Evolutionary conservation across 2,797 vertebrate species (phyloP), one percentile per base, ranked within the genome.

Genomic region (Paratrypauchen microcephalus): DNA sequence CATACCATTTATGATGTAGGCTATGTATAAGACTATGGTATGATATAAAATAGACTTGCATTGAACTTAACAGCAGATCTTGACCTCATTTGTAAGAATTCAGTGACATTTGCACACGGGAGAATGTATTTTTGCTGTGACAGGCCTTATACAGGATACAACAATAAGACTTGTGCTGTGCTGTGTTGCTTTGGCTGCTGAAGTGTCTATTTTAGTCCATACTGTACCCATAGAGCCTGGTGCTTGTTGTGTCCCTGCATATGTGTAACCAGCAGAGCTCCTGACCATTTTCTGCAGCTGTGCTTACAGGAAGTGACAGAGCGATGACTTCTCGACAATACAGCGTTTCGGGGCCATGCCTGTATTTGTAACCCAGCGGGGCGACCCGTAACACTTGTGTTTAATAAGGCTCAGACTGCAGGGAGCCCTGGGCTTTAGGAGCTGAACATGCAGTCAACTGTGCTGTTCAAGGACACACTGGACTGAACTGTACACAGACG

Each of bases 371-470:
- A 85, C 87, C 82, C 86, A 84, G 79, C 65, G 73, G 87, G 90
- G 75, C 81, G 75, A 74, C 64, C 78, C 82, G 79, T 81, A 87
- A 76, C 79, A 81, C 86, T 87, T 86, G 71, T 48, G 32, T 91
- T 92, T 89, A 92, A 93, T 92, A 92, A 89, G 80, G 72, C 82
- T 74, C 70, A 19, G 78, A 82, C 86, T 86, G 74, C 71, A 79
- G 88, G 89, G 89, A 88, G 78, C 73, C 80, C 72, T 72, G 83
- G 82, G 86, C 86, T 80, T 21, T 32, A 78, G 78, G 65, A 79
- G 87, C 78, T 88, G 81, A 79, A 72, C 16, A 79, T 73, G 75
- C 65, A 69, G 72, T 80, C 73, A 74, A 73, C 83, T 80, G 83
- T 30, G 11, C 67, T 63, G 71, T 63, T 55, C 57, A 54, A 67